phyloP scores from a whole-genome alignment of 2,797 vertebrate genomes.

The Enteromius afrohamiltoni region DNA sequence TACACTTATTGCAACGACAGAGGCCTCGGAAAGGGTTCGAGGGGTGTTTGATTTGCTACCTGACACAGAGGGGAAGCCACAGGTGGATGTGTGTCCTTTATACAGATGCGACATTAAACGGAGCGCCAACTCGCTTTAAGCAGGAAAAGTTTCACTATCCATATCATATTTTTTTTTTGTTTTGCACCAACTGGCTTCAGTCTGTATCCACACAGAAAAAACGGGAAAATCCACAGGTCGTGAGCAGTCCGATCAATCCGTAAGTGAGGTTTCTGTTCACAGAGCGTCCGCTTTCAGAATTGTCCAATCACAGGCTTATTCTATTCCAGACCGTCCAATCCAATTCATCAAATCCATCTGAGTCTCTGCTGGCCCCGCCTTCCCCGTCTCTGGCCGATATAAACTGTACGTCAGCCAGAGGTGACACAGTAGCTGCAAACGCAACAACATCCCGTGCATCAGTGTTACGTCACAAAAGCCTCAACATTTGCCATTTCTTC shows the following conservation, averaged over 20 bases:
- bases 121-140: constrained; percentile 59
- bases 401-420: constrained; percentile 57
- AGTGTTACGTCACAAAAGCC: not conserved
- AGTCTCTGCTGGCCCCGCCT: constrained; percentile 58
- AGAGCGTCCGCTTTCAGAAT: constrained; percentile 16
- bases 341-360: constrained; percentile 59
- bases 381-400: constrained; percentile 55
- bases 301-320: constrained; percentile 56
- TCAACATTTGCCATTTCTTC: not conserved
- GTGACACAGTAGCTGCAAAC: constrained; percentile 49
- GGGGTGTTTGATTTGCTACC: constrained; percentile 37
- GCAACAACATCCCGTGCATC: constrained; percentile 48
- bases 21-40: constrained; percentile 68
- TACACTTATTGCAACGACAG: constrained; percentile 80
- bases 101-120: constrained; percentile 69
- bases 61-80: constrained; percentile 33
- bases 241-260: not conserved
- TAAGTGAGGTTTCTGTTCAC: not conserved
- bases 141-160: constrained; percentile 55
- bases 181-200: constrained; percentile 1
- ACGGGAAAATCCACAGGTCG: not conserved
- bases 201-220: not conserved
- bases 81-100: constrained; percentile 60
- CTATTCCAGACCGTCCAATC: constrained; percentile 62
- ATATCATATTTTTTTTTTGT: not conserved